Conservation (phyloP, 2,888 invertebrate genomes). For the Nineta flava region DNA sequence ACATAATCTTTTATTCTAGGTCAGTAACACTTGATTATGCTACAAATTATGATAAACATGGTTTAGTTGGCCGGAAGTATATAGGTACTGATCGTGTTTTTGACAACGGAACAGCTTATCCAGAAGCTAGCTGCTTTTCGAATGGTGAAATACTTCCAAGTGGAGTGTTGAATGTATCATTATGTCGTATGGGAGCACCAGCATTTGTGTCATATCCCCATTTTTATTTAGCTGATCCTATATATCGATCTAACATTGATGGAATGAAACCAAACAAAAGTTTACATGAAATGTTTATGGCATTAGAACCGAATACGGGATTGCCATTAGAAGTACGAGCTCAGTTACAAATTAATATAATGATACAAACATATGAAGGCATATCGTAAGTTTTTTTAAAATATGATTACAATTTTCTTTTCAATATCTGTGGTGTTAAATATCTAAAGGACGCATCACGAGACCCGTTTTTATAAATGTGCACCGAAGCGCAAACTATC, state of each 20-base stretch:
- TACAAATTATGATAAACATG: constrained; percentile 26
- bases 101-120: constrained; percentile 50
- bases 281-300: constrained; percentile 46
- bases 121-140: constrained; percentile 53
- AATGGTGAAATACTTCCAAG: constrained; percentile 28
- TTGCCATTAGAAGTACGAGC: constrained; percentile 60
- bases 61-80: constrained; percentile 35
- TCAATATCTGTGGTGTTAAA: background rate
- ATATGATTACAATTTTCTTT: constrained; percentile 15
- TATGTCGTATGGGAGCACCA: constrained; percentile 65
- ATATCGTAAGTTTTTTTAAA: constrained; percentile 30
- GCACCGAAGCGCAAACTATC: too few species aligned
- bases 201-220: constrained; percentile 71
- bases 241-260: constrained; percentile 41
- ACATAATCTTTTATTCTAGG: constrained; percentile 19
- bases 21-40: constrained; percentile 24
- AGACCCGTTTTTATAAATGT: too few species aligned
- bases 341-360: constrained; percentile 61
- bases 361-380: constrained; percentile 32
- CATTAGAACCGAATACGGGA: constrained; percentile 61
- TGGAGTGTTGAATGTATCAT: constrained; percentile 57
- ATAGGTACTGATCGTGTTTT: constrained; percentile 45
- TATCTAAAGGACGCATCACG: too few species aligned
- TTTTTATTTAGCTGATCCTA: constrained; percentile 55
- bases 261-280: constrained; percentile 50